Conservation (phyloP, 2,113 vertebrate species). For the Corythoichthys intestinalis region DNA sequence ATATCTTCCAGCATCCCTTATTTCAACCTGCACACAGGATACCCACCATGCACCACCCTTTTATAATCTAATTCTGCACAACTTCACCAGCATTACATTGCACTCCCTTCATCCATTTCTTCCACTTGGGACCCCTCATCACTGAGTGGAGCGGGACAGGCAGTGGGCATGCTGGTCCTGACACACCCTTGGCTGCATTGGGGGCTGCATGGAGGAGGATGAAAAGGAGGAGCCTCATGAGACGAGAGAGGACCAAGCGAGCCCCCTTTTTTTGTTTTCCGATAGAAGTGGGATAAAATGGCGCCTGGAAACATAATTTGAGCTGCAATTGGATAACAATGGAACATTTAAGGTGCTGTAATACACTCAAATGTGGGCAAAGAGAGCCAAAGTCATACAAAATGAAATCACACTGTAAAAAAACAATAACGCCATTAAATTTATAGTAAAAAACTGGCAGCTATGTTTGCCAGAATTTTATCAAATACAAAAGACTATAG, state of each 20-base stretch:
- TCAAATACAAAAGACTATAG: too few species aligned
- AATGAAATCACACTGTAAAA: too few species aligned
- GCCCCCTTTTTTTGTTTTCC: neutral
- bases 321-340: neutral
- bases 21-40: too few species aligned
- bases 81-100: neutral
- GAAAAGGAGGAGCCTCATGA: neutral
- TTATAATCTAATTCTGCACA: neutral
- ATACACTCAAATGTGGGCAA: too few species aligned
- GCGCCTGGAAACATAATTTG: neutral
- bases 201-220: neutral
- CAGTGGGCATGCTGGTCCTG: neutral
- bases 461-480: too few species aligned
- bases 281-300: neutral
- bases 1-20: too few species aligned
- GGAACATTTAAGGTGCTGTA: too few species aligned
- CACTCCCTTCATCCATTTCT: neutral
- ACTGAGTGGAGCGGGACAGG: neutral
- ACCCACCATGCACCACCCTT: neutral
- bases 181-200: constrained; percentile 3
- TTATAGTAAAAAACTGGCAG: too few species aligned
- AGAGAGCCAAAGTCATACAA: too few species aligned
- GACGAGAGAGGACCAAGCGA: neutral
- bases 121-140: neutral
- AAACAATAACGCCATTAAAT: too few species aligned